Conservation (phyloP, 2,888 invertebrate species). For the Pheosia gnoma region DNA sequence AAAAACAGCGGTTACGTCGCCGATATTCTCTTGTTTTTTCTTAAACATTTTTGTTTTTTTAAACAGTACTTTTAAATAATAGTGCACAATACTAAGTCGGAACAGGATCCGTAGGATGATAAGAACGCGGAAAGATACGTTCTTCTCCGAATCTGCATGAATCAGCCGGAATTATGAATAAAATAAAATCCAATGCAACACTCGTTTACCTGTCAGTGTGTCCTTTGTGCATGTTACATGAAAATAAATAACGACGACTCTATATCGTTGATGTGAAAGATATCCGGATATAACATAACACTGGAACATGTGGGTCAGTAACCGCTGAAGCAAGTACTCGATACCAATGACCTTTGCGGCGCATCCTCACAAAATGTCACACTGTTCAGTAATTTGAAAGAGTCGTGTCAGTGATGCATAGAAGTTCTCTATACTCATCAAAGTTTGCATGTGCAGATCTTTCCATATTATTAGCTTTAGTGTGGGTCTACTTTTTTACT, state of each 20-base stretch:
- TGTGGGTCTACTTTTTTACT: no score
- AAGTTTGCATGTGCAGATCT: conserved; percentile 25
- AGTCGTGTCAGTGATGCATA: conserved; percentile 20
- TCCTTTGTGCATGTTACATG: conserved; percentile 2
- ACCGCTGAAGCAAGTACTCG: conserved; percentile 44
- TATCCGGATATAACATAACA: conserved; percentile 35
- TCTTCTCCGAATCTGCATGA: background rate
- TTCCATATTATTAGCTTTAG: no score
- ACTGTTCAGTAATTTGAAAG: conserved; percentile 64
- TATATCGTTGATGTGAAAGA: conserved; percentile 6
- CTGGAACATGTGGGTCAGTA: conserved; percentile 52
- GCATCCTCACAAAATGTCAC: conserved; percentile 68
- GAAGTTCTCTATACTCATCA: conserved; percentile 31
- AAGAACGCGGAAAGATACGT: background rate
- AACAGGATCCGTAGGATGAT: background rate
- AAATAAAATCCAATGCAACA: background rate
- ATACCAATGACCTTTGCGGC: conserved; percentile 58
- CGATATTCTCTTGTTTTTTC: no score
- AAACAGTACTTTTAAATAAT: no score
- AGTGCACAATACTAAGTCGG: no score
- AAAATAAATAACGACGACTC: conserved; percentile 8
- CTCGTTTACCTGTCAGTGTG: background rate
- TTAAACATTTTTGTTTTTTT: no score
- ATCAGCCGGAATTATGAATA: background rate
- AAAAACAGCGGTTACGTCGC: no score